Evolutionary conservation across 2,888 invertebrate genomes (phyloP).

Genomic region (Chamaedrilus cognettii): DNA sequence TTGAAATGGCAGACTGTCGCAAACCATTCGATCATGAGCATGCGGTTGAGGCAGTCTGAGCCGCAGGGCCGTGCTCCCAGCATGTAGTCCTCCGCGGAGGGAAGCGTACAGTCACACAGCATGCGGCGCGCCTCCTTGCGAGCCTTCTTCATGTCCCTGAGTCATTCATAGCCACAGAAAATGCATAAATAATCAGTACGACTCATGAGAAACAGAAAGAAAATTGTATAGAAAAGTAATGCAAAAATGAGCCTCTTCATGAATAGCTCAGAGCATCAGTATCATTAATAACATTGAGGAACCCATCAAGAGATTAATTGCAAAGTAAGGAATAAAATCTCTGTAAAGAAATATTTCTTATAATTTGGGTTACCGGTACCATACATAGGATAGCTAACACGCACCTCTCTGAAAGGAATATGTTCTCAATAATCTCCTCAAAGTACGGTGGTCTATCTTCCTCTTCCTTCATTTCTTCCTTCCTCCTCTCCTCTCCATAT

Average conservation of each 20-base stretch:
- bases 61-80: slow-evolving; percentile 87
- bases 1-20: too few species aligned
- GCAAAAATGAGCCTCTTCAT: too few species aligned
- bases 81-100: slow-evolving; percentile 84
- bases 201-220: neutral
- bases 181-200: neutral
- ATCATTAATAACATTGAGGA: too few species aligned
- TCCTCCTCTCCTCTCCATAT: neutral
- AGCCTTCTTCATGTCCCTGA: slow-evolving; percentile 58
- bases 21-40: slow-evolving; percentile 99
- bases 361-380: too few species aligned
- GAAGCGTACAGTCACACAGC: slow-evolving; percentile 92
- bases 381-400: too few species aligned
- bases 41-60: slow-evolving; percentile 92
- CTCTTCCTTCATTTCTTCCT: slow-evolving; percentile 13
- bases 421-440: slow-evolving; percentile 80
- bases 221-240: neutral
- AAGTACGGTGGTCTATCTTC: slow-evolving; percentile 29
- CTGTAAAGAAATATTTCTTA: too few species aligned
- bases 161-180: neutral
- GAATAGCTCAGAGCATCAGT: too few species aligned
- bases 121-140: slow-evolving; percentile 91
- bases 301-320: too few species aligned
- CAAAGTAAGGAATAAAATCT: too few species aligned
- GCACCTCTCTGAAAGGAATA: slow-evolving; percentile 78